Percentiles rank a stretch among this genome's conserved stretches.
Conservation (phyloP, 2,888 invertebrate genomes). For the Eucera pruinosa region DNA sequence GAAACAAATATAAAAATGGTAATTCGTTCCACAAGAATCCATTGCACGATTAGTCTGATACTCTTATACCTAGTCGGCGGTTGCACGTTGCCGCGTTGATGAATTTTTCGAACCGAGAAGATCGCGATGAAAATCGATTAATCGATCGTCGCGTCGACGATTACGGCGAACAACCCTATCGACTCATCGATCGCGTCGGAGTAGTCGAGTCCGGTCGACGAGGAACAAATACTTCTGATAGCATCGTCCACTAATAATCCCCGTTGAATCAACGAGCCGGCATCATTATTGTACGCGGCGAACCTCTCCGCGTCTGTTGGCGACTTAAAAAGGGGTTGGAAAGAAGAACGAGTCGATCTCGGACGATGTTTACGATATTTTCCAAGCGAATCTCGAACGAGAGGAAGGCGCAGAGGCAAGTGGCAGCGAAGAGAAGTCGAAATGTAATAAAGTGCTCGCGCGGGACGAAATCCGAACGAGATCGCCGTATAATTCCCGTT, state of each 20-base stretch:
- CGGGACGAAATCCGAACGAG: constrained; percentile 68
- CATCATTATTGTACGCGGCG: neutral
- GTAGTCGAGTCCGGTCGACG: neutral
- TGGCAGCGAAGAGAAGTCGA: constrained; percentile 45
- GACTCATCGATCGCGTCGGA: neutral
- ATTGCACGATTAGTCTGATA: no score
- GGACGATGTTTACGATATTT: constrained; percentile 25
- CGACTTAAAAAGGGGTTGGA: neutral
- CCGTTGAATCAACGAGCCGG: neutral
- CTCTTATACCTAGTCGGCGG: no score
- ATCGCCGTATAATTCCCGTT: constrained; percentile 72
- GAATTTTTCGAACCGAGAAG: neutral
- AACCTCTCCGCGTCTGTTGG: neutral
- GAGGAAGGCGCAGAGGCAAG: constrained; percentile 1
- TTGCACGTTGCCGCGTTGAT: neutral
- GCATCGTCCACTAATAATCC: constrained; percentile 2
- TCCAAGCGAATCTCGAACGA: neutral
- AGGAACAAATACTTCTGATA: constrained; percentile 20
- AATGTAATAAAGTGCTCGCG: constrained; percentile 70
- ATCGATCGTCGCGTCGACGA: constrained; percentile 4
- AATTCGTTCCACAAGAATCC: no score
- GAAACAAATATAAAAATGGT: no score
- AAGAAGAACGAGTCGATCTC: neutral
- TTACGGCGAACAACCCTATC: constrained; percentile 22
- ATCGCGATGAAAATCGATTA: neutral